phyloP scores from a whole-genome alignment of 2,888 invertebrate genomes.

The Drosophila koepferae region DNA sequence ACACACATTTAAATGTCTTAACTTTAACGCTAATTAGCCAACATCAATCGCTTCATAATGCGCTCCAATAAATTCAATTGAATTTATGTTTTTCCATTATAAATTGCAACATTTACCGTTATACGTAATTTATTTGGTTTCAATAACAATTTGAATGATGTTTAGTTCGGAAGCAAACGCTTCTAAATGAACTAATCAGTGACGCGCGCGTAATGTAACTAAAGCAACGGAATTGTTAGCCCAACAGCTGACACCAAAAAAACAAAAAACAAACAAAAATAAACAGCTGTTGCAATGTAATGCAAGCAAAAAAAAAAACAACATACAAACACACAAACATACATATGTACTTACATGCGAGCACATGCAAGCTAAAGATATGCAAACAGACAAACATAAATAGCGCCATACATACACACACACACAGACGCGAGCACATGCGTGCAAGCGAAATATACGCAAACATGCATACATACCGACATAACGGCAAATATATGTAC shows the following conservation, averaged over 20 bases:
- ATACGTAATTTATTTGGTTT: constrained; percentile 5
- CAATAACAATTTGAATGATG: constrained; percentile 7
- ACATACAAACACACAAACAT: too few species aligned
- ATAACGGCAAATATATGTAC: constrained; percentile 7
- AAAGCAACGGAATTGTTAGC: constrained; percentile 27
- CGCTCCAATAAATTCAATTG: constrained; percentile 50
- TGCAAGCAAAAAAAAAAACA: constrained; percentile 1
- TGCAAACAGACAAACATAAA: constrained; percentile 5
- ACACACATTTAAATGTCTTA: not conserved
- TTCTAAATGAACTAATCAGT: constrained; percentile 55
- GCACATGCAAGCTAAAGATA: constrained; percentile 2
- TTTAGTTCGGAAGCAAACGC: constrained; percentile 22
- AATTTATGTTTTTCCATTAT: not conserved
- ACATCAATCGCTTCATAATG: constrained; percentile 6
- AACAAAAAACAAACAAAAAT: constrained; percentile 13
- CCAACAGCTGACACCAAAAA: constrained; percentile 14
- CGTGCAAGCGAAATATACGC: not conserved
- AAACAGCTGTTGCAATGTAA: constrained; percentile 47
- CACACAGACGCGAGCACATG: not conserved
- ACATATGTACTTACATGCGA: not conserved
- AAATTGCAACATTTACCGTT: constrained; percentile 43
- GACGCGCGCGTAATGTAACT: constrained; percentile 64
- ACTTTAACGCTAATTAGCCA: not conserved
- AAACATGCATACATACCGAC: not conserved
- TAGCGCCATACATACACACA: not conserved